These are phyloP conservation scores for Drosophila cardini DNA, from an alignment of 1,140 invertebrate species.

Conservation along the genomic window DNA sequence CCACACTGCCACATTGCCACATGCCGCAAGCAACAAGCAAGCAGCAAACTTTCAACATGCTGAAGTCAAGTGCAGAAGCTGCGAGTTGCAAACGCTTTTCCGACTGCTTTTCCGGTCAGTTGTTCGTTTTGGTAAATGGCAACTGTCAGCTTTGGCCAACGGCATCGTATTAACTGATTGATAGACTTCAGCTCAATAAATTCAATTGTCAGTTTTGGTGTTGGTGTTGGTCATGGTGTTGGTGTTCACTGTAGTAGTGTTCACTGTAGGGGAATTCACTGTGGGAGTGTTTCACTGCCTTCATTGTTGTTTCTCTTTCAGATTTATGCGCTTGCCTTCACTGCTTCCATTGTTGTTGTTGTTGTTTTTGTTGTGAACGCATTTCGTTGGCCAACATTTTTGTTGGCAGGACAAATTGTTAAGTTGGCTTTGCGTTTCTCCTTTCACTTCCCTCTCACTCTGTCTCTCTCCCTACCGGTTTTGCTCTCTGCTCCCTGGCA, in stretches of 20 bases:
- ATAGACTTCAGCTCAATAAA: conserved; percentile 75
- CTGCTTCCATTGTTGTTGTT: background rate
- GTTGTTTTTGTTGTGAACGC: conserved; percentile 16
- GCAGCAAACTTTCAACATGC: conserved; percentile 27
- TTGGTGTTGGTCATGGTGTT: conserved; percentile 3
- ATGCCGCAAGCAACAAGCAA: conserved; percentile 20
- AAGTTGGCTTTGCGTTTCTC: conserved; percentile 46
- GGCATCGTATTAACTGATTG: conserved; percentile 77
- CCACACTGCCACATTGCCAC: conserved; percentile 4
- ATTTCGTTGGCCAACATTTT: conserved; percentile 43
- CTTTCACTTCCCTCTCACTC: background rate
- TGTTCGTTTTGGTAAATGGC: conserved; percentile 33
- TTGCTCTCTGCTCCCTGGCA: conserved; percentile 14
- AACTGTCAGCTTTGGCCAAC: conserved; percentile 39
- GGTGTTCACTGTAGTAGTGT: background rate
- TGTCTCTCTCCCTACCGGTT: background rate
- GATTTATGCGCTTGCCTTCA: conserved; percentile 5
- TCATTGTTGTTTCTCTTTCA: conserved; percentile 27
- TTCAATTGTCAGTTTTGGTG: conserved; percentile 72
- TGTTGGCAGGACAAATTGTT: conserved; percentile 67
- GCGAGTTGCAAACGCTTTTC: background rate
- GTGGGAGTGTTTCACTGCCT: too few relatives aligned
- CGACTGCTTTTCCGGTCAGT: conserved; percentile 15
- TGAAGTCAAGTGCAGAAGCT: conserved; percentile 33
- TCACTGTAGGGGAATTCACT: background rate